Percentiles rank a stretch among this genome's conserved stretches.
Evolutionary conservation across 2,797 vertebrate genomes (phyloP).

Genomic region (Urophycis tenuis): DNA sequence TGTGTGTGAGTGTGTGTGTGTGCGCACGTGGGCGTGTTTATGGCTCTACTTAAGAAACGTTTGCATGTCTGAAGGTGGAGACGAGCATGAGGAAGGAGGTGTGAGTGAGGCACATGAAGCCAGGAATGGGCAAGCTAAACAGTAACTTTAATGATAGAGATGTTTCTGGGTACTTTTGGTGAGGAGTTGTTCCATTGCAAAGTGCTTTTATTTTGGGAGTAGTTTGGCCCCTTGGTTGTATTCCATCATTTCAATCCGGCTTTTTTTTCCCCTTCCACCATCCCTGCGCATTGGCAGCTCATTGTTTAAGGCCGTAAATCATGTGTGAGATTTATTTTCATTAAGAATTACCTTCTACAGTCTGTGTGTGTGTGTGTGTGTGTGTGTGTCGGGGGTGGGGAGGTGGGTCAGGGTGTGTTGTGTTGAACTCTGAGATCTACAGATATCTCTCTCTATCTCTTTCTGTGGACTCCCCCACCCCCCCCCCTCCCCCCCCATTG

Average conservation of each 20-base stretch:
- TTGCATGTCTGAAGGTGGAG: background rate
- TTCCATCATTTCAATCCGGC: background rate
- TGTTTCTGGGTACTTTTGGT: background rate
- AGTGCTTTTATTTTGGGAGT: background rate
- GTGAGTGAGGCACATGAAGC: background rate
- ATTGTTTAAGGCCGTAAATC: constrained; percentile 2
- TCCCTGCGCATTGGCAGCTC: constrained; percentile 1
- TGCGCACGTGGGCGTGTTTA: constrained; percentile 1
- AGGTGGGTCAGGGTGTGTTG: background rate
- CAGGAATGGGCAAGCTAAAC: background rate
- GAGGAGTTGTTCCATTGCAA: background rate
- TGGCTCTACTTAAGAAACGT: background rate
- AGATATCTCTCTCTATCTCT: background rate
- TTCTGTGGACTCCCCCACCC: background rate
- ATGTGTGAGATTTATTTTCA: background rate
- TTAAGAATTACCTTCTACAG: background rate
- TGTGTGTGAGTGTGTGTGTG: constrained; percentile 7
- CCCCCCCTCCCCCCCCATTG: no score
- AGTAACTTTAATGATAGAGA: background rate
- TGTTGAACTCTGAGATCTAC: background rate
- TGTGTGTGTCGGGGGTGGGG: background rate
- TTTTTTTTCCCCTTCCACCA: background rate
- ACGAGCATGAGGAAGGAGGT: background rate
- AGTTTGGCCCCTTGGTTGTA: background rate
- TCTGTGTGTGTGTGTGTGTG: background rate